Evolutionary conservation across 1,140 invertebrate species (phyloP).

Genomic region (Dinothrombium tinctorium): DNA sequence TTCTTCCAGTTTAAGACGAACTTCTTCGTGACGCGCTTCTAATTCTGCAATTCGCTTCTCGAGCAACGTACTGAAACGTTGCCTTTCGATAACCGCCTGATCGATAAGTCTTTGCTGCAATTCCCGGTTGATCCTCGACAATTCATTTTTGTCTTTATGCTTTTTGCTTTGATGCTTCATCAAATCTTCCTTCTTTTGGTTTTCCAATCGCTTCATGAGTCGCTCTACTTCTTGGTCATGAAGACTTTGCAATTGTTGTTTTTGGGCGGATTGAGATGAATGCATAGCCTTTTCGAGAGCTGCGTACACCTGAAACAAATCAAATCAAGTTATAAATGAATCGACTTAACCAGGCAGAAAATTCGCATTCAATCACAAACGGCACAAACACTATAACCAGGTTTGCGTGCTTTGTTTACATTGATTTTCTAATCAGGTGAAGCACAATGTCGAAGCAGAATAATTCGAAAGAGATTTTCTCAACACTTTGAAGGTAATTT

Average conservation of each 20-base stretch:
- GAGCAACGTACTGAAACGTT: conserved; percentile 15
- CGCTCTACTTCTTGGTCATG: conserved; percentile 31
- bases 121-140: conserved; percentile 33
- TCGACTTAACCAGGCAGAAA: too few species aligned
- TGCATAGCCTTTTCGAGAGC: conserved; percentile 52
- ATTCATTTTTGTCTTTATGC: conserved; percentile 65
- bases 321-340: too few species aligned
- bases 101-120: conserved; percentile 23
- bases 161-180: conserved; percentile 51
- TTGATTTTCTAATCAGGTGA: too few species aligned
- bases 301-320: too few species aligned
- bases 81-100: conserved; percentile 21
- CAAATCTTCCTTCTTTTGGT: conserved; percentile 56
- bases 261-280: conserved; percentile 46
- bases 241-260: conserved; percentile 30
- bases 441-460: too few species aligned
- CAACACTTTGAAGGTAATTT: too few species aligned
- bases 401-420: too few species aligned
- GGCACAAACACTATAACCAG: too few species aligned
- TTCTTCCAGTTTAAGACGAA: conserved; percentile 13
- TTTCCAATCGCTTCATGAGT: too few species aligned
- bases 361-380: too few species aligned
- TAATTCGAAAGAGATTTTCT: too few species aligned
- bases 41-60: conserved; percentile 14
- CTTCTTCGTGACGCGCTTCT: conserved; percentile 11